Percentiles rank a stretch among this genome's conserved stretches.
Conservation (phyloP, 2,113 vertebrate species). For the Taxidea taxus region DNA sequence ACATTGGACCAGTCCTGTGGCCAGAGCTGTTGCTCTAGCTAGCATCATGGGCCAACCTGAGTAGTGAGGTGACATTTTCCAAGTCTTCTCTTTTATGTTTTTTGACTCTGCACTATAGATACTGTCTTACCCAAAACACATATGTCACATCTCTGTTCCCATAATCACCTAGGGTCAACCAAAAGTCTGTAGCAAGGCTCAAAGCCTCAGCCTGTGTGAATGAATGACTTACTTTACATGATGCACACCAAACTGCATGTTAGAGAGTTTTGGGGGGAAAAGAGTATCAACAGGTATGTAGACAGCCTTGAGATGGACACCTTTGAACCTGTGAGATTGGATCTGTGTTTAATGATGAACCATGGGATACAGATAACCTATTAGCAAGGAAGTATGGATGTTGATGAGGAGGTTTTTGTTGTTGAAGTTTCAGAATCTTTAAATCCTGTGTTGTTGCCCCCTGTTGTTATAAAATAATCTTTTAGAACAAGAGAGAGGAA, state of each 20-base stretch:
- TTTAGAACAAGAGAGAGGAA: slow-evolving; percentile 34
- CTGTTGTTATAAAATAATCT: background rate
- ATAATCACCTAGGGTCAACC: background rate
- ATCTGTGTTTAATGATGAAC: background rate
- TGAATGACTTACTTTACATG: background rate
- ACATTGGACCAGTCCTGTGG: background rate
- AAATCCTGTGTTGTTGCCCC: background rate
- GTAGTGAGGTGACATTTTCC: background rate
- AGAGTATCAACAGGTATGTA: background rate
- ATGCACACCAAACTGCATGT: background rate
- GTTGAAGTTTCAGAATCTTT: slow-evolving; percentile 29
- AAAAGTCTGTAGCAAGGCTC: background rate
- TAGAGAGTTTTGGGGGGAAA: background rate
- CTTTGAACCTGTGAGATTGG: background rate
- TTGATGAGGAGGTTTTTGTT: background rate
- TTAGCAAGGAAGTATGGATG: background rate
- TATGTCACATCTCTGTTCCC: background rate
- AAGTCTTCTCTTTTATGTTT: background rate
- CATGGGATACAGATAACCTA: background rate
- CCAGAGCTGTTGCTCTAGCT: background rate
- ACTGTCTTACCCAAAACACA: background rate
- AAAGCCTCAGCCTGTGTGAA: background rate
- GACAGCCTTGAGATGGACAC: background rate
- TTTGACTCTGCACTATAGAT: background rate
- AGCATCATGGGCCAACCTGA: background rate